These are phyloP conservation scores for Otus sunia DNA, from an alignment of 2,113 vertebrate species.

Conservation along the genomic window DNA sequence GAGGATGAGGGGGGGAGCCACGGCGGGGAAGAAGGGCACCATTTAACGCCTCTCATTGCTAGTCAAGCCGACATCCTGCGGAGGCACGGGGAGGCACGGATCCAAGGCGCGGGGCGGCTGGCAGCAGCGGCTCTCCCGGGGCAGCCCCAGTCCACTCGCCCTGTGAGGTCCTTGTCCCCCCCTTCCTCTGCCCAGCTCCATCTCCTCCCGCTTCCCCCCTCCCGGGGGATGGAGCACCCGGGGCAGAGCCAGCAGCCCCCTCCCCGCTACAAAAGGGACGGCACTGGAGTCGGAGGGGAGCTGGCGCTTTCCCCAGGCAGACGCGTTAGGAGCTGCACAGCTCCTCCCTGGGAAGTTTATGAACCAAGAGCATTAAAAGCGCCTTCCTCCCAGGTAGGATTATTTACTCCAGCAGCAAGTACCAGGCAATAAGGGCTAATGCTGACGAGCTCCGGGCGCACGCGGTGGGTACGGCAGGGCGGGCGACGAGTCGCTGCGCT, in stretches of 20 bases:
- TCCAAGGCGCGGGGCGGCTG: neutral
- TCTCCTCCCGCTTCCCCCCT: neutral
- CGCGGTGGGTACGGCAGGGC: neutral
- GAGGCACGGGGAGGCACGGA: neutral
- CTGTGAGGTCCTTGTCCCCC: neutral
- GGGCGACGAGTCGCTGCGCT: neutral
- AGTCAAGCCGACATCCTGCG: neutral
- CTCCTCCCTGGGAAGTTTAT: neutral
- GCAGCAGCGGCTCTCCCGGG: neutral
- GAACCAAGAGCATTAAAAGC: neutral
- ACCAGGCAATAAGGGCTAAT: neutral
- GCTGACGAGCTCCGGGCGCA: neutral
- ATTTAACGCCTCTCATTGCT: neutral
- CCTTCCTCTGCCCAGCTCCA: neutral
- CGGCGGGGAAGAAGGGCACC: constrained; percentile 1
- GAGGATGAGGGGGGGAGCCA: neutral
- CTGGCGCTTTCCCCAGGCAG: neutral
- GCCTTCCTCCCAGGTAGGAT: neutral
- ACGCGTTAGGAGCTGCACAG: rapidly evolving
- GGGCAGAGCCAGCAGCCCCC: neutral
- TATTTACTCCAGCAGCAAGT: neutral
- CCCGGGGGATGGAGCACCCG: neutral
- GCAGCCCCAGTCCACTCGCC: neutral
- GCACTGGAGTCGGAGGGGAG: neutral
- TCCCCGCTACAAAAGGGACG: neutral